Evolutionary conservation across 2,113 vertebrate genomes (phyloP).

Genomic region (Tretioscincus oriximinensis): DNA sequence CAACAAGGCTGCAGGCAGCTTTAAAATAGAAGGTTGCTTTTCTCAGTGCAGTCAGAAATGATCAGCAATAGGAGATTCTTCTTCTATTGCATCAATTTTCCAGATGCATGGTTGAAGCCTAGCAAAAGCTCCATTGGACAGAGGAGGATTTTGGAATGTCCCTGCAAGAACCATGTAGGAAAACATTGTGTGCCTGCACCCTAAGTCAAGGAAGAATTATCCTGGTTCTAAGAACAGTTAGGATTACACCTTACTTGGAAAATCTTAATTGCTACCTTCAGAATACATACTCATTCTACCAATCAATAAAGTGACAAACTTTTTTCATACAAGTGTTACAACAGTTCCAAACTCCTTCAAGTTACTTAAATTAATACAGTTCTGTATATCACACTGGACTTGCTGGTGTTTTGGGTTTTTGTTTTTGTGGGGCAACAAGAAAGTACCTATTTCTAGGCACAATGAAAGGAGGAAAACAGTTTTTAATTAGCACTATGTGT

Average conservation of each 20-base stretch:
- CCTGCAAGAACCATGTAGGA: no score
- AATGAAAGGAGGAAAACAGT: constrained; percentile 58
- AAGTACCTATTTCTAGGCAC: constrained; percentile 27
- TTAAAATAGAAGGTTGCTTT: no score
- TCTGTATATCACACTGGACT: background rate
- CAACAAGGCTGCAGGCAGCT: no score
- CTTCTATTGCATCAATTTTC: no score
- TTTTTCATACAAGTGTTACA: background rate
- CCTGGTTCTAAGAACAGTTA: background rate
- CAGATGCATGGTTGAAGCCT: no score
- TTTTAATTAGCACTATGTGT: constrained; percentile 66
- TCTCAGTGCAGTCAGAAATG: no score
- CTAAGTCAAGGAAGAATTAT: background rate
- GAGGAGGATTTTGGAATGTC: no score
- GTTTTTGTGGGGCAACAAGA: no score
- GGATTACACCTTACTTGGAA: background rate
- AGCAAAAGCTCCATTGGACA: no score
- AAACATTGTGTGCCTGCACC: no score
- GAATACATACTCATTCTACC: background rate
- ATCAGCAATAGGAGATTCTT: no score
- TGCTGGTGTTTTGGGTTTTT: background rate
- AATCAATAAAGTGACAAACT: background rate
- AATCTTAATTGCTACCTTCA: background rate
- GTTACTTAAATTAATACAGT: background rate
- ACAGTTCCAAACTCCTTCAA: background rate